Conservation (phyloP, 2,797 vertebrate species). For the Melanotaenia trifasciata region DNA sequence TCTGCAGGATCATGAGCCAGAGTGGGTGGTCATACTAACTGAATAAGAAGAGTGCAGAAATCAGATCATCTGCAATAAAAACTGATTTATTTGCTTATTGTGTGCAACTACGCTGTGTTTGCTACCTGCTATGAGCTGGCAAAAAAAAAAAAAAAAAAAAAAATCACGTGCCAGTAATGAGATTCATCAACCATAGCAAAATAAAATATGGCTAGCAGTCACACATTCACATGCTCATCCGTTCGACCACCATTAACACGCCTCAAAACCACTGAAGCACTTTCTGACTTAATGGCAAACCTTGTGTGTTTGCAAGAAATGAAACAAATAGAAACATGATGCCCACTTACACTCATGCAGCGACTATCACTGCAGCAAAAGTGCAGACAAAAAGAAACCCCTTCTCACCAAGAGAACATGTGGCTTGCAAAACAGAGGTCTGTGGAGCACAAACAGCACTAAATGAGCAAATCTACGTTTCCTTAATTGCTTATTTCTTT, state of each 20-base stretch:
- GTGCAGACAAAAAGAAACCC: conserved; percentile 61
- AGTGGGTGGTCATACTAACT: conserved; percentile 64
- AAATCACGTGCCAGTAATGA: conserved; percentile 43
- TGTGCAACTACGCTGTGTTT: background rate
- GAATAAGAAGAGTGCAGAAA: conserved; percentile 65
- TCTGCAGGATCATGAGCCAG: conserved; percentile 60
- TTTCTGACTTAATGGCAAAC: background rate
- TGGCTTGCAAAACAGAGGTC: background rate
- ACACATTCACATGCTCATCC: conserved; percentile 9
- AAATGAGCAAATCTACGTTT: conserved; percentile 13
- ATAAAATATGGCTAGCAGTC: conserved; percentile 40
- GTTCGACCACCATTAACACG: background rate
- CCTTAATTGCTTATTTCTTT: background rate
- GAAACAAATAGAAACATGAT: conserved; percentile 6
- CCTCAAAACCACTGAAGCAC: background rate
- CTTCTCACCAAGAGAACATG: conserved; percentile 8
- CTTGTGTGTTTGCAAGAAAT: conserved; percentile 22
- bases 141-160: conserved; percentile 26
- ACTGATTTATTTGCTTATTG: conserved; percentile 58
- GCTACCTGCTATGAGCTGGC: conserved; percentile 31
- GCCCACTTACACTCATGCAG: conserved; percentile 15
- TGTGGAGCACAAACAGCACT: conserved; percentile 8
- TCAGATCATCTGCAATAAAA: conserved; percentile 75
- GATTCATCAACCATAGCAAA: conserved; percentile 43
- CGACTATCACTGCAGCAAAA: conserved; percentile 45